Base-by-base conservation (phyloP, 2,888 invertebrate genomes). In the Stegophylla sp. region DNA sequence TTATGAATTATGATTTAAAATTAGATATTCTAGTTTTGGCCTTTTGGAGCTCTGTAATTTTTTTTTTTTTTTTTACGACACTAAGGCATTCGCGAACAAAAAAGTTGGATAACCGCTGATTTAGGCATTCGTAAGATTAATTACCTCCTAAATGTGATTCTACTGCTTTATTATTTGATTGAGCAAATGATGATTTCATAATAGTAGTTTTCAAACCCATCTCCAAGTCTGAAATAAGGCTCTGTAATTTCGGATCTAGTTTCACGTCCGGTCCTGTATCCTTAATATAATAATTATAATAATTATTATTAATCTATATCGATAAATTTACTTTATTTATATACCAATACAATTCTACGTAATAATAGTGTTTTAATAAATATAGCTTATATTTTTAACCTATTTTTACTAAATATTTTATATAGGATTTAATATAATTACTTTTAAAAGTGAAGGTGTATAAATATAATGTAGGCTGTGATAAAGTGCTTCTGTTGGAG, bases 391-490 rank as follows among this genome's bases (percentile, higher is more conserved):
- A n/a, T n/a, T n/a, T n/a, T n/a, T n/a, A n/a, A n/a, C n/a, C n/a
- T n/a, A n/a, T 48, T 17, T 17, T 4, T 17, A 51, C 17, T 0
- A 56, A 1, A 0, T 23, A n/a, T 0, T 34, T 41, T 26, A 41
- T 41, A 26, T 59, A 13, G 59, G 1, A 59, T 59, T 13, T 12
- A 23, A 59, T 61, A 20, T 41, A 66, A 69, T 83, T 84, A 86
- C 86, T 84, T 88, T 86, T 69, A 88, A 85, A 72, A 89, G 84
- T 43, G 86, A 84, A 12, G 90, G 89, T 28, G 88, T 87, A 86
- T 88, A 91, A 20, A 91, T 87, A 85, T 90, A 90, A 84, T 90
- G 89, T 45, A 92, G 86, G 51, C 89, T 87, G 85, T 91, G 89
- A 85, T 91, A 91, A 23, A 92, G 87, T 2, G 90, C 88, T 73